Evolutionary conservation across 2,888 invertebrate species (phyloP).

Genomic region (Scaeva pyrastri): DNA sequence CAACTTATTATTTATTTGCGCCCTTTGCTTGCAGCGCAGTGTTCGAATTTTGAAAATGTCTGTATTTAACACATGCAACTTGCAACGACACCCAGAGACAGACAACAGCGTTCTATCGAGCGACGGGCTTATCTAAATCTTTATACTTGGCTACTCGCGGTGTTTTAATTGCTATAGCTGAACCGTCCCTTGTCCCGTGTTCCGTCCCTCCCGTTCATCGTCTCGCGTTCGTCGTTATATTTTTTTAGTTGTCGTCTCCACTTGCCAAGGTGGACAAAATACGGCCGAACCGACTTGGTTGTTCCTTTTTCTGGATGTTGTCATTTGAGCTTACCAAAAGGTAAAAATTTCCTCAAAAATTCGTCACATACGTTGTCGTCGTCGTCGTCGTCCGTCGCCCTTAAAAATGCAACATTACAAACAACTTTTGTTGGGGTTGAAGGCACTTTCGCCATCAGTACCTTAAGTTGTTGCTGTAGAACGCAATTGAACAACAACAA

Average conservation of each 20-base stretch:
- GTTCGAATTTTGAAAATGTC: constrained; percentile 76
- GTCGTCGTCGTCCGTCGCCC: constrained; percentile 45
- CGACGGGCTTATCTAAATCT: constrained; percentile 83
- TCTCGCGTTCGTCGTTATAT: constrained; percentile 2
- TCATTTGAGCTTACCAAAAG: constrained; percentile 67
- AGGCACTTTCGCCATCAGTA: constrained; percentile 38
- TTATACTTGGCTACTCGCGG: constrained; percentile 84
- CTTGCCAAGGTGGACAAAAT: constrained; percentile 68
- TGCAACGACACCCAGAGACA: constrained; percentile 76
- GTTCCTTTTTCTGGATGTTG: constrained; percentile 76
- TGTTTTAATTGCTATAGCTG: constrained; percentile 79
- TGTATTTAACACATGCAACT: constrained; percentile 79
- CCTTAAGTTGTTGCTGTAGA: not conserved
- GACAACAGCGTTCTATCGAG: constrained; percentile 73
- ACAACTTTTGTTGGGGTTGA: constrained; percentile 54
- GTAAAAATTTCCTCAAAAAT: constrained; percentile 56
- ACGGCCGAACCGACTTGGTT: constrained; percentile 59
- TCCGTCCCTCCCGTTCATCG: constrained; percentile 38
- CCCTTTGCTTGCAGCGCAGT: constrained; percentile 64
- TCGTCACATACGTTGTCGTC: constrained; percentile 66
- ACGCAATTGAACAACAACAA: constrained; percentile 37
- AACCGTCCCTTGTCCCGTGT: constrained; percentile 32
- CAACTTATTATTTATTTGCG: constrained; percentile 75
- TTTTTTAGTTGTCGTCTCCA: constrained; percentile 48
- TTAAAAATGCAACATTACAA: constrained; percentile 30